Evolutionary conservation across 2,113 vertebrate species (phyloP), one percentile per base, ranked within the genome.

Genomic region (Otis tarda): DNA sequence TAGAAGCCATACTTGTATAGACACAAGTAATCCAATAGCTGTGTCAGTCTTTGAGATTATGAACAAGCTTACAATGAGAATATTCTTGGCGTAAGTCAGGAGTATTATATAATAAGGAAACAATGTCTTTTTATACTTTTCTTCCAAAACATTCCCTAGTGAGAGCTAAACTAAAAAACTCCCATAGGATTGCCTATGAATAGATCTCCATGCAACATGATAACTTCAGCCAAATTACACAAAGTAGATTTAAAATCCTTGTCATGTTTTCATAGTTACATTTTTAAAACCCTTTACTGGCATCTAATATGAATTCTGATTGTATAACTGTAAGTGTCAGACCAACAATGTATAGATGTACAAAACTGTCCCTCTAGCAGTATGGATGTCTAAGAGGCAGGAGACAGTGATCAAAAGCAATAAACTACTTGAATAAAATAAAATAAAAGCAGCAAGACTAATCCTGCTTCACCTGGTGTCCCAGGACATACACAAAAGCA

Each of bases 31-130:
- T 85, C 90, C 94, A 92, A 96, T 95, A 94, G 77, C 83, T 90
- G 45, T 74, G 73, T 19, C 50, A 82, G 80, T 86, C 93, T 96
- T 86, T 93, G 91, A 96, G 94, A 88, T 76, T 87, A 91, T 93
- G 95, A 96, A 88, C 92, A 92, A 1, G 6, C 77, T 95, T 88
- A 91, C 9, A 75, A 87, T 91, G 89, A 92, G 92, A 90, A 68
- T 94, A 94, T 92, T 95, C 94, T 94, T 95, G 92, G 95, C 92
- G 55, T 95, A 92, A 89, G 57, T 86, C 79, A 94, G 85, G 47
- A 65, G 64, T 94, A 87, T 97, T 97, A 96, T 94, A 96, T 97
- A 97, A 97, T 90, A 96, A 96, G 84, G 96, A 97, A 98, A 97
- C 96, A 97, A 91, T 97, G 96, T 97, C 94, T 95, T 94, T 93